Conservation (phyloP, 2,888 invertebrate genomes). For the Gibbula magus region DNA sequence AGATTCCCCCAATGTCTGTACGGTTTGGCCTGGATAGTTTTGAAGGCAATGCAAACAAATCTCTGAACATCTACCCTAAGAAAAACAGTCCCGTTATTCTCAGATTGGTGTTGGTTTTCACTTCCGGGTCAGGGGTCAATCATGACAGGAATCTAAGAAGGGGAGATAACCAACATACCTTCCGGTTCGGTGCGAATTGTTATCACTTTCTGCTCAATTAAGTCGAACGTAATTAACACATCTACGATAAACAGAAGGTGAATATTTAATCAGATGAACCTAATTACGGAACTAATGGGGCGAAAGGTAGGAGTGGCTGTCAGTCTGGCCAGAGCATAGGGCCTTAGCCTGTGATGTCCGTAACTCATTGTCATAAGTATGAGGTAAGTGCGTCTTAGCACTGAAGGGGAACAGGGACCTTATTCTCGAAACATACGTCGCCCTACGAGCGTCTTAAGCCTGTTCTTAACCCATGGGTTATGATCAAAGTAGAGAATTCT, state of each 20-base stretch:
- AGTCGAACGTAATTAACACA: neutral
- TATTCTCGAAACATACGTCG: no score
- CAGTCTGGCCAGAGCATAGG: no score
- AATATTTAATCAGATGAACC: no score
- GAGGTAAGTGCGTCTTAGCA: no score
- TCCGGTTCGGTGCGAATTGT: neutral
- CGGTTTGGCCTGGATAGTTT: conserved; percentile 5
- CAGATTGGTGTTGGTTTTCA: neutral
- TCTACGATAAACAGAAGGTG: conserved; percentile 13
- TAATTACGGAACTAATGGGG: no score
- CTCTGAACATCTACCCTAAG: neutral
- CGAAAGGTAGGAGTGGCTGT: no score
- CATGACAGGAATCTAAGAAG: neutral
- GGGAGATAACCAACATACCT: neutral
- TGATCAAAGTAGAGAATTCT: no score
- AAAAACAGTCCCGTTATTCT: neutral
- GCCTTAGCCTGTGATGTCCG: no score
- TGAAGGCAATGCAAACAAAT: neutral
- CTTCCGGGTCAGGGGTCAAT: neutral
- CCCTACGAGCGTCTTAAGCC: no score
- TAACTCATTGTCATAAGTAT: no score
- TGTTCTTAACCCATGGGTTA: no score
- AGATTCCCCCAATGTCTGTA: neutral
- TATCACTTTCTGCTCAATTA: conserved; percentile 19
- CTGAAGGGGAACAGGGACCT: no score